Conservation (phyloP, 2,797 vertebrate species). For the Anomalospiza imberbis region DNA sequence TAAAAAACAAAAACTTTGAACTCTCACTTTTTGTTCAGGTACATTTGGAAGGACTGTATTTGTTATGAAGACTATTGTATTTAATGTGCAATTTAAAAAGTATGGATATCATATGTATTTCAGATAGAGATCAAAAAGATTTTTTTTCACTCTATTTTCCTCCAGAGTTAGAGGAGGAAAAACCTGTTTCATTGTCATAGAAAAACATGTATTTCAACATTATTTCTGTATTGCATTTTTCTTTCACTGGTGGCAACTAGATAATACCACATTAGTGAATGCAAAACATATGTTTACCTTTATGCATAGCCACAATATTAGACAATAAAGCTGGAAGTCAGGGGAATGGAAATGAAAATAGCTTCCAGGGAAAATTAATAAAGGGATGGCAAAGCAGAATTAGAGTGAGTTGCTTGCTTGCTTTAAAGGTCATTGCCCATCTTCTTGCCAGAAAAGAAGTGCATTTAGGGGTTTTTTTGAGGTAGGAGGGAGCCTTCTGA, state of each 20-base stretch:
- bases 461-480: not conserved
- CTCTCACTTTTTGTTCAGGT: not conserved
- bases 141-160: not conserved
- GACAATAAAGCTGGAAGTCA: conserved; percentile 4
- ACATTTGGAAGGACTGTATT: not conserved
- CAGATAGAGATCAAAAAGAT: not conserved
- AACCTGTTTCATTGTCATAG: not conserved
- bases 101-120: not conserved
- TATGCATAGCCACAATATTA: not conserved
- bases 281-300: conserved; percentile 21
- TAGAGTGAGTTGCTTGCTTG: not conserved
- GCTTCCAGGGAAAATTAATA: conserved; percentile 42
- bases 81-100: not conserved
- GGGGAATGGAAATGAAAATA: conserved; percentile 42
- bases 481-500: not conserved
- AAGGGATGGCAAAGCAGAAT: conserved; percentile 7
- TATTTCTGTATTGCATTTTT: not conserved
- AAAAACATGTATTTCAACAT: not conserved
- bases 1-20: not conserved
- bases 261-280: not conserved
- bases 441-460: not conserved
- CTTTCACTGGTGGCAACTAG: not conserved
- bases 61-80: not conserved
- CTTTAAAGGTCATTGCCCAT: conserved; percentile 47
- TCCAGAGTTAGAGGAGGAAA: not conserved